Conservation (phyloP, 35 echinoderm and acorn worm genomes). For the Patiria miniata region DNA sequence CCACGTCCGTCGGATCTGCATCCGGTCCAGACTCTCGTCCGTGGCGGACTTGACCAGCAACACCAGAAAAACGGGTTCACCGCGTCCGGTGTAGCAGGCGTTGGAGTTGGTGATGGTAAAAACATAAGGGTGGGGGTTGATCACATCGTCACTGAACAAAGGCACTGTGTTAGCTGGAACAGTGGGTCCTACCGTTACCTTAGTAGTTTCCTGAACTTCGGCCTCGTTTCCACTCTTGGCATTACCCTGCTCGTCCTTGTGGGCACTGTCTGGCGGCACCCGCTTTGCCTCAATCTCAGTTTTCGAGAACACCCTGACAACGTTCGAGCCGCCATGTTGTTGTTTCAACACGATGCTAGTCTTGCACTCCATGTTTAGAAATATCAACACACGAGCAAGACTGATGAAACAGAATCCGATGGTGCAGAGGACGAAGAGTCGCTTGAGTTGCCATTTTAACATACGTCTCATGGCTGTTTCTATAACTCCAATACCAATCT, state of each 20-base stretch:
- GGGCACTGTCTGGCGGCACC: neutral
- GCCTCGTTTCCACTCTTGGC: neutral
- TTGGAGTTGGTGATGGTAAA: neutral
- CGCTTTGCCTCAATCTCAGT: neutral
- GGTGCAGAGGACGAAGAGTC: neutral
- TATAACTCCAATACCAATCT: too few species aligned
- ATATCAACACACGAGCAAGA: neutral
- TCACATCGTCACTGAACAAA: neutral
- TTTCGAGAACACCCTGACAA: neutral
- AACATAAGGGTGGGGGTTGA: neutral
- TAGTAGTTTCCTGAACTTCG: too few species aligned
- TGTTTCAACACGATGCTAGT: too few species aligned
- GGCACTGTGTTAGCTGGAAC: neutral
- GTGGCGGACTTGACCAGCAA: neutral
- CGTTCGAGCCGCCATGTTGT: neutral
- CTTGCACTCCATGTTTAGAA: too few species aligned
- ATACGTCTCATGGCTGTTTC: neutral
- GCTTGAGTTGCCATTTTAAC: neutral
- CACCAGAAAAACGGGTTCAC: neutral
- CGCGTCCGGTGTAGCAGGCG: neutral
- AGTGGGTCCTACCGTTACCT: neutral
- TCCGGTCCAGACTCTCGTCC: neutral
- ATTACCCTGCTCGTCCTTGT: neutral
- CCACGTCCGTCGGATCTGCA: slow-evolving; percentile 14
- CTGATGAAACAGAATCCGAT: neutral